Evolutionary conservation across 2,797 vertebrate species (phyloP).

Genomic region (Salmo trutta): DNA sequence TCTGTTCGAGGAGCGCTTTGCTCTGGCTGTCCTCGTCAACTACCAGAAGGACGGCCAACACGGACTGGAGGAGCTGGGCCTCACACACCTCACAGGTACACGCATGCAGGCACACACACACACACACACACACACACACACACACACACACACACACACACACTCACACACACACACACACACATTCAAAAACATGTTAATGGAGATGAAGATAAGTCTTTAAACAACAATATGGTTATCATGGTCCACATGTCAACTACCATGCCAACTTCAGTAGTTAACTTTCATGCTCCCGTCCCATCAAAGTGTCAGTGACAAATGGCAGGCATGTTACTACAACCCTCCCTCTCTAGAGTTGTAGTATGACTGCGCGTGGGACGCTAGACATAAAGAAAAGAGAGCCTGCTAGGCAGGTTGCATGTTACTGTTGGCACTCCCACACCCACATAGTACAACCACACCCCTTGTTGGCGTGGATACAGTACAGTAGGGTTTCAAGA

Average conservation of each 20-base stretch:
- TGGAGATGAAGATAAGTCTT: too few relatives aligned
- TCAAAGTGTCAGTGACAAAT: conserved; percentile 2
- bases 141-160: conserved; percentile 18
- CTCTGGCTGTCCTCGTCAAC: conserved; percentile 91
- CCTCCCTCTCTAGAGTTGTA: neutral
- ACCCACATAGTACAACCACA: conserved; percentile 50
- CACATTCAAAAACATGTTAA: neutral
- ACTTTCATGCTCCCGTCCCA: neutral
- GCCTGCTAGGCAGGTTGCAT: conserved; percentile 13
- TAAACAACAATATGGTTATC: too few relatives aligned
- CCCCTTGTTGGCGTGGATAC: conserved; percentile 43
- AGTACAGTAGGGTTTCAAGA: neutral
- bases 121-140: neutral
- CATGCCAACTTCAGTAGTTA: neutral
- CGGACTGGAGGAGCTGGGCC: conserved; percentile 90
- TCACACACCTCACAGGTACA: conserved; percentile 92
- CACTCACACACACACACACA: neutral
- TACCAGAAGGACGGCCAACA: conserved; percentile 90
- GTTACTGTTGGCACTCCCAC: conserved; percentile 50
- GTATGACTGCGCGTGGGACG: conserved; percentile 42
- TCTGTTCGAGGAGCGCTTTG: conserved; percentile 86
- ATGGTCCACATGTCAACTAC: too few relatives aligned
- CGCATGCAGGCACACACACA: neutral
- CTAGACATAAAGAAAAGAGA: neutral
- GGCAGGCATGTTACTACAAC: neutral